Percentiles rank a stretch among this genome's conserved stretches.
Conservation (phyloP, 2,797 vertebrate genomes). For the Clamator glandarius region DNA sequence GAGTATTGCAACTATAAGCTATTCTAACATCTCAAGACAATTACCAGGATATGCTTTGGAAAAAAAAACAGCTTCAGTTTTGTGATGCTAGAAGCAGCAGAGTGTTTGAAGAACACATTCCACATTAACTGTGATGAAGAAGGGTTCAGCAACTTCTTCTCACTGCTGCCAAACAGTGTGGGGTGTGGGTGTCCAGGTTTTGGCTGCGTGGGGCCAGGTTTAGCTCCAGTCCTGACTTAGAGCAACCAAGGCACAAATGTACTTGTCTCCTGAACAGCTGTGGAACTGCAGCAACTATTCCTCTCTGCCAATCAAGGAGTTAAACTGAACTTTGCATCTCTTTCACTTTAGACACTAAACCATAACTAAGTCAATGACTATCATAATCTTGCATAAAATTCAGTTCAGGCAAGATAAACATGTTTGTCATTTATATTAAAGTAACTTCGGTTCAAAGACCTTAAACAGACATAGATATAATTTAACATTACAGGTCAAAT, state of each 20-base stretch:
- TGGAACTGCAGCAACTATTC: neutral
- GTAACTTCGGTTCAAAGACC: neutral
- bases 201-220: no score
- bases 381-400: neutral
- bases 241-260: neutral
- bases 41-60: accelerated
- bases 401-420: neutral
- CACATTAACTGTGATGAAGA: neutral
- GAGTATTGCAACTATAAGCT: neutral
- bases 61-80: neutral
- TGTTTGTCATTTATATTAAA: neutral
- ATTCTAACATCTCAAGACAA: neutral
- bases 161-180: accelerated
- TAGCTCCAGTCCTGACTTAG: neutral
- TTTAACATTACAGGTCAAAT: neutral
- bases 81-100: neutral
- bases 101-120: neutral
- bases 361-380: neutral
- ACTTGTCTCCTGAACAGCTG: accelerated
- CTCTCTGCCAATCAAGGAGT: neutral
- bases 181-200: neutral
- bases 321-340: neutral
- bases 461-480: neutral
- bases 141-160: neutral
- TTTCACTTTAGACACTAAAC: neutral